phyloP scores from a whole-genome alignment of 2,888 invertebrate species.

The Clitarchus hookeri region DNA sequence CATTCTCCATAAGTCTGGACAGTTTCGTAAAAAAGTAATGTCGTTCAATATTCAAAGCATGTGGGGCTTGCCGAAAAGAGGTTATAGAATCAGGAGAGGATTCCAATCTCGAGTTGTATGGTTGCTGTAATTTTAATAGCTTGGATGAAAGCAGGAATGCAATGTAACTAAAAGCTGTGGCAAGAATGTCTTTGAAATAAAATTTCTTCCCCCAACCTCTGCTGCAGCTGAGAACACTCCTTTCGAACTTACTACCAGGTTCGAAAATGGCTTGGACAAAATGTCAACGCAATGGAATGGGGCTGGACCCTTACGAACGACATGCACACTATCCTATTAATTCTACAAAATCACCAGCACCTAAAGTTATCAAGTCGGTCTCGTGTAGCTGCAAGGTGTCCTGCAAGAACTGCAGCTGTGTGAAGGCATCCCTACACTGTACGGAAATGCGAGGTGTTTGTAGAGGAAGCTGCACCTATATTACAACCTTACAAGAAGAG shows the following conservation, averaged over 20 bases:
- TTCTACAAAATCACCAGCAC: slow-evolving; percentile 9
- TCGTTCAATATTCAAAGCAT: not conserved
- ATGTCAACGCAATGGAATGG: not conserved
- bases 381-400: slow-evolving; percentile 5
- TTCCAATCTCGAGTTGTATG: not conserved
- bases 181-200: slow-evolving; percentile 21
- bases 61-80: not conserved
- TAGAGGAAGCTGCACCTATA: not conserved
- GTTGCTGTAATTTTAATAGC: no score
- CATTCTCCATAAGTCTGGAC: not conserved
- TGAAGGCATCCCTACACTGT: not conserved
- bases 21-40: not conserved
- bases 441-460: slow-evolving; percentile 1
- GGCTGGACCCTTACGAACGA: not conserved
- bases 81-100: not conserved
- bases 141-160: not conserved
- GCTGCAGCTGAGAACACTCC: slow-evolving; percentile 19
- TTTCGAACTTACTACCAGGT: slow-evolving; percentile 4
- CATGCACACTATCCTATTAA: not conserved
- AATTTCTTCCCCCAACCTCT: not conserved
- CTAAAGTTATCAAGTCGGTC: not conserved
- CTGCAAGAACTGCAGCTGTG: slow-evolving; percentile 9
- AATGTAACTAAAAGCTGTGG: not conserved
- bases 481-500: not conserved
- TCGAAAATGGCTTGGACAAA: not conserved